Conservation (phyloP, 2,797 vertebrate species). For the Parotocinclus haroldoi region DNA sequence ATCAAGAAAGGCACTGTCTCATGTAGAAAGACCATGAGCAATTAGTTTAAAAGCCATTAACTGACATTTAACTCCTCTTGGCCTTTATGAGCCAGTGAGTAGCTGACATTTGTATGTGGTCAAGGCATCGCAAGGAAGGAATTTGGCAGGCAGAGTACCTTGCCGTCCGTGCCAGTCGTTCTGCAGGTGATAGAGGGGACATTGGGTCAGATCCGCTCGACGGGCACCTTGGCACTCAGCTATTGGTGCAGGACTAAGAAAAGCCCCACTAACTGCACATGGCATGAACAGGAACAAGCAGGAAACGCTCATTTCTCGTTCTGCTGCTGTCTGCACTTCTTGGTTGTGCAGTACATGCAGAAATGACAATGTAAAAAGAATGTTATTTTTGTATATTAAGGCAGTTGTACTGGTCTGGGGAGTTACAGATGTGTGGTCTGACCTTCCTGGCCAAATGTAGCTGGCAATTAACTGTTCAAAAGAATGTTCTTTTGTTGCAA, state of each 20-base stretch:
- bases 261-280: constrained; percentile 2
- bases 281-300: too few species aligned
- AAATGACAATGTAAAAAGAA: neutral
- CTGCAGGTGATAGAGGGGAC: constrained; percentile 12
- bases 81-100: constrained; percentile 61
- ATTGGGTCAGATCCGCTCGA: constrained; percentile 27
- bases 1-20: constrained; percentile 53
- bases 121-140: constrained; percentile 56
- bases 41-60: constrained; percentile 72
- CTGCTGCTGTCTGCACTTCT: too few species aligned
- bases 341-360: neutral
- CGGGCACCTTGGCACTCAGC: constrained; percentile 7
- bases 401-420: neutral
- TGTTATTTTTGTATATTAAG: neutral
- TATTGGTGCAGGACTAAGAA: constrained; percentile 46
- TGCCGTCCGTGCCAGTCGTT: constrained; percentile 17
- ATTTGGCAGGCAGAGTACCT: constrained; percentile 57
- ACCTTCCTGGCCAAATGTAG: too few species aligned
- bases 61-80: constrained; percentile 69
- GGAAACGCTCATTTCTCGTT: too few species aligned
- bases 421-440: too few species aligned
- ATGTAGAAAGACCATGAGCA: constrained; percentile 63
- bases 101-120: constrained; percentile 68
- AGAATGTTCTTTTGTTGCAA: too few species aligned
- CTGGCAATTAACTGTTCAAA: too few species aligned